Evolutionary conservation across 2,888 invertebrate genomes (phyloP), one percentile per base, ranked within the genome.

Genomic region (Hydropsyche betteni): DNA sequence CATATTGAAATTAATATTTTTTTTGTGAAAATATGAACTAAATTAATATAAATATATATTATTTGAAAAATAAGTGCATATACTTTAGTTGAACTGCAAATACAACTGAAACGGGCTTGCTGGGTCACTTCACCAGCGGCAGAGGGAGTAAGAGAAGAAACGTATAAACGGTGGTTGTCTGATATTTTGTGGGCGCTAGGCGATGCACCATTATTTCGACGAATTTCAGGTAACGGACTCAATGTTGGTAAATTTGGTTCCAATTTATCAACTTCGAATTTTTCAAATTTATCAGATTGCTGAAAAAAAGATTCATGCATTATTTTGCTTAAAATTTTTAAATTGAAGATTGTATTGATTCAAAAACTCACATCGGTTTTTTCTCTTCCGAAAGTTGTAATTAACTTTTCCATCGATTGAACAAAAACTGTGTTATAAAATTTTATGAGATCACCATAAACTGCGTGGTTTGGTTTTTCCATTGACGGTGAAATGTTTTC

Each of bases 381-480:
- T n/a, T 10, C 34, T 8, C 64, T 36, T 34, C 64, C n/a, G 5
- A 64, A 44, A 44, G 44, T 10, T 8, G 44, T 44, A 10, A 44
- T 44, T 82, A 95, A 94, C 77, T 89, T 90, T 82, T 94, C 93
- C 85, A 97, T 93, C 82, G 91, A 91, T 79, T 91, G 91, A 74
- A 97, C 94, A 84, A 95, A 98, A 68, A 95, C 92, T 69, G 89
- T 90, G 84, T 99, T 99, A 85, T 99, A 99, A 85, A 98, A 99
- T 83, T 92, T 91, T 80, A 98, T 98, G 77, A 99, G 90, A 86
- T 98, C 98, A 12, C 94, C 95, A 80, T 94, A 88, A 44, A 44
- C 4, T 44, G 44, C 44, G 10, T 44, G 6, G 44, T 10, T 10
- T 44, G 7, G 6, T 44, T 10, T 44, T 44, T 6, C 6, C 5